Conservation (phyloP, 2,797 vertebrate species). For the Lagothrix lagotricha region DNA sequence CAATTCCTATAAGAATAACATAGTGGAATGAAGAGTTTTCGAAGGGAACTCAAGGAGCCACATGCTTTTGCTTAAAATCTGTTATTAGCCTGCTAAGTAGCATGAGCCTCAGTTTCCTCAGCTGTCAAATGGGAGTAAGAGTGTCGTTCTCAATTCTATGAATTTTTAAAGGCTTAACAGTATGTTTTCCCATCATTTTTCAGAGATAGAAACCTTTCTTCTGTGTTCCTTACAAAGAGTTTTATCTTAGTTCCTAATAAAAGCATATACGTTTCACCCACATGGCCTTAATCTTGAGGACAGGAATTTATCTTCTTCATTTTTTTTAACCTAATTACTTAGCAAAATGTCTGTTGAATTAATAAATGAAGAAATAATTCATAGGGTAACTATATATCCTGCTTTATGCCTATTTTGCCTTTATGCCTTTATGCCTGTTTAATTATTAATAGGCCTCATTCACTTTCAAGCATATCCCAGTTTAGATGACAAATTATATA, state of each 20-base stretch:
- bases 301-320: not conserved
- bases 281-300: not conserved
- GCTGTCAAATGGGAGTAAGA: not conserved
- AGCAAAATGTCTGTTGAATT: not conserved
- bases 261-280: not conserved
- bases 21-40: not conserved
- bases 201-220: not conserved
- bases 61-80: not conserved
- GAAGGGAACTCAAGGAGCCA: not conserved
- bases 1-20: not conserved
- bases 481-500: not conserved
- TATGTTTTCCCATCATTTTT: not conserved
- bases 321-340: not conserved
- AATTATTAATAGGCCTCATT: conserved; percentile 13
- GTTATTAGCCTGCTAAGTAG: not conserved
- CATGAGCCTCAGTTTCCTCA: not conserved
- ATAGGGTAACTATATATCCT: not conserved
- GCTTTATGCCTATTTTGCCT: not conserved
- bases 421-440: not conserved
- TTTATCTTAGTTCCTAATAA: conserved; percentile 18
- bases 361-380: conserved; percentile 23
- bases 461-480: not conserved
- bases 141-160: not conserved
- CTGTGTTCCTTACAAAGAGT: not conserved
- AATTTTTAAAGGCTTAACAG: not conserved